Conservation (phyloP, 2,888 invertebrate species). For the Epistrophe grossulariae region DNA sequence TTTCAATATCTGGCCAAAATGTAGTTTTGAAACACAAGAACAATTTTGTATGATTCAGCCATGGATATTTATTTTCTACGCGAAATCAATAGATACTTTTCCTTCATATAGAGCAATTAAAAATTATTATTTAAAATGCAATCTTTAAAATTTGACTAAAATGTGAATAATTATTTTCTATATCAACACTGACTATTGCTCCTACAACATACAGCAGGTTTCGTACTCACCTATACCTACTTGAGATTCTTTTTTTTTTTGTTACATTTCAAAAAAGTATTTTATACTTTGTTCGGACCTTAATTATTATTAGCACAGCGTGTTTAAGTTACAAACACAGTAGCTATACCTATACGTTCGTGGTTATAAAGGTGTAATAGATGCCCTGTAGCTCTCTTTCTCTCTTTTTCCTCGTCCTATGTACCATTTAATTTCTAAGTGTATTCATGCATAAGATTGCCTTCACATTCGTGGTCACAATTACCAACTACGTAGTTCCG, state of each 20-base stretch:
- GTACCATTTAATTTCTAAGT: constrained; percentile 14
- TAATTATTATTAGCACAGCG: constrained; percentile 46
- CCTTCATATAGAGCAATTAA: no score
- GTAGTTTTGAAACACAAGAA: no score
- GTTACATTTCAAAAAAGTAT: constrained; percentile 7
- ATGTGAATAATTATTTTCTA: background rate
- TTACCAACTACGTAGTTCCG: background rate
- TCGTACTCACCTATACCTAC: background rate
- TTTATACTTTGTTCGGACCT: constrained; percentile 19
- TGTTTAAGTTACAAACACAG: constrained; percentile 7
- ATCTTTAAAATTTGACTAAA: no score
- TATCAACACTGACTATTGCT: background rate
- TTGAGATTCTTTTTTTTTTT: background rate
- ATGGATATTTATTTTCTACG: no score
- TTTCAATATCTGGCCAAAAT: no score
- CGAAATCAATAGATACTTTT: no score
- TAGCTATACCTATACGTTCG: constrained; percentile 2
- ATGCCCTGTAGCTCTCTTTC: background rate
- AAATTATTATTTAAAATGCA: no score
- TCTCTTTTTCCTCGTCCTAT: background rate
- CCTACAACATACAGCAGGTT: background rate
- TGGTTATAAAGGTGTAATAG: background rate
- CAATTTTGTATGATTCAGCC: no score
- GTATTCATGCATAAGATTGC: constrained; percentile 43
- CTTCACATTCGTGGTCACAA: constrained; percentile 11